Conservation (phyloP, 2,113 vertebrate species). For the Osmerus mordax region DNA sequence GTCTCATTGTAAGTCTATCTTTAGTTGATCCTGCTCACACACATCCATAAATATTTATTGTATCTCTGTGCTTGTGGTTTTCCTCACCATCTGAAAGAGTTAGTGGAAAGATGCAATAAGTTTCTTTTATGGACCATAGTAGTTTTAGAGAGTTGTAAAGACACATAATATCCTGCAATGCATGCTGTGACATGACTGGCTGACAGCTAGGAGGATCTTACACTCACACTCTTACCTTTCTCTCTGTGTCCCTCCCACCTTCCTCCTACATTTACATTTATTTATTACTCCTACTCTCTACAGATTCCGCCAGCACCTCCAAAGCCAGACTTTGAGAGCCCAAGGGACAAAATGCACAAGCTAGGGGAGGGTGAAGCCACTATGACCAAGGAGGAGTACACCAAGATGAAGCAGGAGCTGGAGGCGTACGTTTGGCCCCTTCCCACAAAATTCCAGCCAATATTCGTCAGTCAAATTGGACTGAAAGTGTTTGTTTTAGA, state of each 20-base stretch:
- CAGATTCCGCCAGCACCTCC: slow-evolving; percentile 93
- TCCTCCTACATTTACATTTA: background rate
- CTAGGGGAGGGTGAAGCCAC: slow-evolving; percentile 93
- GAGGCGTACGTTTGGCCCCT: slow-evolving; percentile 82
- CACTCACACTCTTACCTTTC: background rate
- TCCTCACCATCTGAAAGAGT: too few species aligned
- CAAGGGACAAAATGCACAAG: slow-evolving; percentile 97
- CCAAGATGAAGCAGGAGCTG: slow-evolving; percentile 98
- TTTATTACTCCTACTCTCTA: background rate
- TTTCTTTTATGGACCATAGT: background rate
- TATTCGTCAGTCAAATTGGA: background rate
- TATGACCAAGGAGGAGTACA: slow-evolving; percentile 97
- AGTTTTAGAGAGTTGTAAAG: too few species aligned
- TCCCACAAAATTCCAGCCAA: background rate
- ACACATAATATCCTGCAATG: too few species aligned
- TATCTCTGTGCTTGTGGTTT: background rate
- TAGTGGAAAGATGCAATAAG: background rate
- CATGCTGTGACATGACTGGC: too few species aligned
- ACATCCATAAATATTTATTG: background rate
- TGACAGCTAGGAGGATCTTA: too few species aligned
- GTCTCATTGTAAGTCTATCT: slow-evolving; percentile 85
- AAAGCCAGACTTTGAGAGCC: slow-evolving; percentile 94
- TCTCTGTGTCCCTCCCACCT: background rate
- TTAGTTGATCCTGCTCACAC: slow-evolving; percentile 6
- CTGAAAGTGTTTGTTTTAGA: background rate